Conservation (phyloP, 2,888 invertebrate species). For the Palloptera scutellata region DNA sequence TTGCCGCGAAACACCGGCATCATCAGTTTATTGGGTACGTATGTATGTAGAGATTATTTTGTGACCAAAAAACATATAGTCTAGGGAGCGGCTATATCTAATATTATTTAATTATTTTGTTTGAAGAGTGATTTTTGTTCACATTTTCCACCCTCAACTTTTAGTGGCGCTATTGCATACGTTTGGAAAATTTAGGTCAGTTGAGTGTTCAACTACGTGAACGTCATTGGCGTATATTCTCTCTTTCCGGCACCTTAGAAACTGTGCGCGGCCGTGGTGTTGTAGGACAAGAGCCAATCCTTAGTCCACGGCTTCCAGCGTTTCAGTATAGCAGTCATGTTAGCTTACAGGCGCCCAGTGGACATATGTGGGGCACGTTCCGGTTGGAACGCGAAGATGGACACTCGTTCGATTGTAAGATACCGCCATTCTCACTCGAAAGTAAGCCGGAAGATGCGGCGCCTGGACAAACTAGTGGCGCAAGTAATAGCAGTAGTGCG, state of each 20-base stretch:
- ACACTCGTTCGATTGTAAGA: constrained; percentile 94
- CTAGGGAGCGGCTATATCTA: background rate
- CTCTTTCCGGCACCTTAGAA: constrained; percentile 90
- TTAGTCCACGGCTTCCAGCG: constrained; percentile 87
- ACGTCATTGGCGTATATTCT: constrained; percentile 98
- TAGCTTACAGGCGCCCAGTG: constrained; percentile 94
- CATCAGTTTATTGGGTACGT: constrained; percentile 82
- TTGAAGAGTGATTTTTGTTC: background rate
- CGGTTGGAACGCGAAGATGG: constrained; percentile 97
- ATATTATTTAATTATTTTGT: background rate
- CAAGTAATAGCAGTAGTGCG: constrained; percentile 28
- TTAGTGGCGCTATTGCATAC: constrained; percentile 97
- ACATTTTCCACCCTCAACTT: constrained; percentile 39
- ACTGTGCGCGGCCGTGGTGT: constrained; percentile 92
- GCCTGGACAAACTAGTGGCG: constrained; percentile 26
- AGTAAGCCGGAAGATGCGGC: constrained; percentile 81
- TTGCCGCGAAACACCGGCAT: constrained; percentile 88
- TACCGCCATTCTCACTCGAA: constrained; percentile 96
- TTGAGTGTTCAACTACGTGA: constrained; percentile 91
- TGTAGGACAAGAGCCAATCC: constrained; percentile 96
- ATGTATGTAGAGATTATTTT: background rate
- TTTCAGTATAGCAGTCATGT: constrained; percentile 99
- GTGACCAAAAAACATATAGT: background rate
- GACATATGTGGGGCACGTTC: constrained; percentile 89
- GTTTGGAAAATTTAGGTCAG: constrained; percentile 92